Conservation (phyloP, 2,797 vertebrate genomes). For the Halcyon leucocephala region DNA sequence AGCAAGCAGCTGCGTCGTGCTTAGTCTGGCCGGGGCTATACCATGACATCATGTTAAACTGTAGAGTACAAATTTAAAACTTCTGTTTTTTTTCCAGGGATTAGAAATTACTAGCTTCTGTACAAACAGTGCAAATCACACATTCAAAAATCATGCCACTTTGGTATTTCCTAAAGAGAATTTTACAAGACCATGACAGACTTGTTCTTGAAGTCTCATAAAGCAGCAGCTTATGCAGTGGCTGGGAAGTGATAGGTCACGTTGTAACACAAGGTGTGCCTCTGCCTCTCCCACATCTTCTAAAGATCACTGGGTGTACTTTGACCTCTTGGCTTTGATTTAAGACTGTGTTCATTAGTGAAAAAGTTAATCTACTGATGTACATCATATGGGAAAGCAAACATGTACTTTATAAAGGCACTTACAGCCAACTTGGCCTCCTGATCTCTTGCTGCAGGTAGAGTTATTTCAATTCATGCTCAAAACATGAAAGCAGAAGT, state of each 20-base stretch:
- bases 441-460: neutral
- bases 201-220: neutral
- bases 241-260: accelerated
- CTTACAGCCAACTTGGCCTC: neutral
- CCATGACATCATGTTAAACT: neutral
- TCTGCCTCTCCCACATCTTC: neutral
- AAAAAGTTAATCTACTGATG: neutral
- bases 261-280: neutral
- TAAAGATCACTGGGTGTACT: neutral
- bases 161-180: neutral
- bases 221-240: accelerated
- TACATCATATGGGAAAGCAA: neutral
- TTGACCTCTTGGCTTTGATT: neutral
- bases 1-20: neutral
- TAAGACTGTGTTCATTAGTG: neutral
- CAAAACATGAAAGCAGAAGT: neutral
- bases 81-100: neutral
- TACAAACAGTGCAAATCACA: neutral
- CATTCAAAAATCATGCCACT: neutral
- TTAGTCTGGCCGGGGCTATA: neutral
- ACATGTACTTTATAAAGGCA: neutral
- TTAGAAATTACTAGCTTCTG: neutral
- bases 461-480: neutral
- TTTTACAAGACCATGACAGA: accelerated
- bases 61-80: neutral